These are phyloP conservation scores for Neuroscelio doddi DNA, from an alignment of 2,888 invertebrate species.

Conservation along the genomic window DNA sequence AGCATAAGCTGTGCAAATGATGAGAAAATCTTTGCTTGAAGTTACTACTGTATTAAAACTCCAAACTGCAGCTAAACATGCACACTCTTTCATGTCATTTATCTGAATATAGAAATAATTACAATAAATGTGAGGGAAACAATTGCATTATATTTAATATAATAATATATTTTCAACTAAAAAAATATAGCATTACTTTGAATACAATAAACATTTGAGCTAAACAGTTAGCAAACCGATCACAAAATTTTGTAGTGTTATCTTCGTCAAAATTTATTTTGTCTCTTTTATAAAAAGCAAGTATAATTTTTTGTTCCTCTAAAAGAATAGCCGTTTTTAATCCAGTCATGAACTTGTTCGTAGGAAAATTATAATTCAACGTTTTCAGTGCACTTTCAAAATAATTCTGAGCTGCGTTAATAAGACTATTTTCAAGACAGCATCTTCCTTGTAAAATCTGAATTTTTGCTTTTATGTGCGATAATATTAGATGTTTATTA, in stretches of 20 bases:
- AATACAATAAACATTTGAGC: conserved; percentile 69
- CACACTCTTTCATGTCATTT: conserved; percentile 70
- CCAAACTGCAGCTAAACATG: conserved; percentile 76
- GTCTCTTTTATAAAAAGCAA: conserved; percentile 58
- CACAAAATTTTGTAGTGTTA: conserved; percentile 69
- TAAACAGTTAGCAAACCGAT: conserved; percentile 72
- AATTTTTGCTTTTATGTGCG: conserved; percentile 71
- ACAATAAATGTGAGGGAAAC: not conserved
- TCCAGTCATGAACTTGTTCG: conserved; percentile 51
- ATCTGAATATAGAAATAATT: conserved; percentile 40
- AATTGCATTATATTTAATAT: conserved; percentile 1
- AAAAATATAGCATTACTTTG: conserved; percentile 59
- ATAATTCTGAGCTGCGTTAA: conserved; percentile 66
- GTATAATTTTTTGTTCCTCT: conserved; percentile 62
- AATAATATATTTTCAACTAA: no score
- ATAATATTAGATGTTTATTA: conserved; percentile 56
- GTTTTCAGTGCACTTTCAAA: conserved; percentile 68
- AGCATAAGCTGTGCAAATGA: conserved; percentile 75
- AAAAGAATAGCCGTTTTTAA: conserved; percentile 57
- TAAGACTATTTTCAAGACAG: conserved; percentile 68
- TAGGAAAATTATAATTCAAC: conserved; percentile 71
- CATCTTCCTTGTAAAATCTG: conserved; percentile 71
- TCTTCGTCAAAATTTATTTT: conserved; percentile 58
- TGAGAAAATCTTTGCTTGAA: conserved; percentile 74
- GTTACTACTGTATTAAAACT: conserved; percentile 74